These are phyloP conservation scores for Sitobion miscanthi DNA, from an alignment of 1,140 invertebrate genomes.

Conservation along the genomic window DNA sequence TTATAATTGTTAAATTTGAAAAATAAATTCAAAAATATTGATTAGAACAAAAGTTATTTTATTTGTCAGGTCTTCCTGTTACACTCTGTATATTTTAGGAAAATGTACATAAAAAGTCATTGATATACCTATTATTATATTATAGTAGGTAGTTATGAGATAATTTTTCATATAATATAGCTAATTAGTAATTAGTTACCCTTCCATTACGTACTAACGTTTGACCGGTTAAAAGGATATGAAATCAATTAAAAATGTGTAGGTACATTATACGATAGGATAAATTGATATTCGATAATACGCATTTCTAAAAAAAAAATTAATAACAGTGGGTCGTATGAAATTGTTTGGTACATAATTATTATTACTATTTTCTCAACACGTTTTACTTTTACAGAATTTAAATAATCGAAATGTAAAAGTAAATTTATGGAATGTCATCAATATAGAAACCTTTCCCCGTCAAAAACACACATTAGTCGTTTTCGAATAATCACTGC, in stretches of 20 bases:
- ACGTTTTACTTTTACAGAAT: background rate
- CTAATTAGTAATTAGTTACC: background rate
- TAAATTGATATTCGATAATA: background rate
- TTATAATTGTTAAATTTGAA: no score
- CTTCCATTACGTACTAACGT: background rate
- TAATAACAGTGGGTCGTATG: background rate
- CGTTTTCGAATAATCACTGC: background rate
- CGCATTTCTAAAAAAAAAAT: background rate
- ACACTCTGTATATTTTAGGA: background rate
- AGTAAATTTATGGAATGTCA: conserved; percentile 27
- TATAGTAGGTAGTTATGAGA: no score
- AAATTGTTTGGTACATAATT: background rate
- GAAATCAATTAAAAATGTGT: background rate
- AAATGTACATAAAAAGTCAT: background rate
- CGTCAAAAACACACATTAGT: background rate
- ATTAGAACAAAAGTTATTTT: no score
- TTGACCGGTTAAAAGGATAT: background rate
- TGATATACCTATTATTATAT: background rate
- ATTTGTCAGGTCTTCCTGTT: no score
- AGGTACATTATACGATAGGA: background rate
- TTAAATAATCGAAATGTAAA: conserved; percentile 10
- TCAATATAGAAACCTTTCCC: background rate
- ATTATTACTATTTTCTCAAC: background rate
- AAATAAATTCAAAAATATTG: no score
- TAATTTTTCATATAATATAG: background rate